These are phyloP conservation scores for Octodonta nipae DNA, from an alignment of 2,888 invertebrate genomes.

Conservation along the genomic window DNA sequence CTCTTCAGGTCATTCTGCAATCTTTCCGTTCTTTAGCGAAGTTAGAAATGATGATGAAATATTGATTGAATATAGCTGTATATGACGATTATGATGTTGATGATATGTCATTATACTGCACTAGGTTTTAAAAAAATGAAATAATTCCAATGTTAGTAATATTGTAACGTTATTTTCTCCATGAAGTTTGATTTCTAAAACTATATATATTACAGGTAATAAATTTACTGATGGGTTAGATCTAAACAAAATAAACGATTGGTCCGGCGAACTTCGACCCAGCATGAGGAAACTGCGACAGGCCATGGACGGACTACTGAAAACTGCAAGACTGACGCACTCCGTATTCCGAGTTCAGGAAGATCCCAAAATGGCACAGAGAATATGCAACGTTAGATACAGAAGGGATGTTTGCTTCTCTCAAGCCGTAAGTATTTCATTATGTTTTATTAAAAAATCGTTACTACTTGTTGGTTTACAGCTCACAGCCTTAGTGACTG, in stretches of 20 bases:
- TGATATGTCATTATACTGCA: too few relatives aligned
- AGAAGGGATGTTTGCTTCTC: slow-evolving; percentile 82
- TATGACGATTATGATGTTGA: too few relatives aligned
- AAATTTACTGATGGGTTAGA: slow-evolving; percentile 61
- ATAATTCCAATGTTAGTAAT: too few relatives aligned
- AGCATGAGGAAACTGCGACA: slow-evolving; percentile 67
- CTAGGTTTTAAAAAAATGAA: too few relatives aligned
- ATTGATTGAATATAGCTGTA: too few relatives aligned
- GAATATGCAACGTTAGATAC: slow-evolving; percentile 60
- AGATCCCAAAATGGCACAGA: slow-evolving; percentile 59
- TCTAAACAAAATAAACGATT: slow-evolving; percentile 55
- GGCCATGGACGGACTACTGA: slow-evolving; percentile 66
- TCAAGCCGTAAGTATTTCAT: slow-evolving; percentile 60
- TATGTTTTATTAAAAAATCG: not conserved
- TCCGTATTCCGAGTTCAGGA: slow-evolving; percentile 71
- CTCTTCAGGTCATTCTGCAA: too few relatives aligned
- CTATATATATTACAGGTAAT: slow-evolving; percentile 32
- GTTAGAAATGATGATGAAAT: too few relatives aligned
- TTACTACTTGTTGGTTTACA: slow-evolving; percentile 28
- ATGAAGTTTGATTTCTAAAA: too few relatives aligned
- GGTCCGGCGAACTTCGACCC: slow-evolving; percentile 63
- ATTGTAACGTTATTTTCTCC: too few relatives aligned
- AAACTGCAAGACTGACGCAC: slow-evolving; percentile 64
- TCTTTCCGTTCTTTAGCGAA: too few relatives aligned
- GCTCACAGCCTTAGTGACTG: slow-evolving; percentile 69